phyloP scores from a whole-genome alignment of 2,888 invertebrate species.

The Ochropleura plecta region DNA sequence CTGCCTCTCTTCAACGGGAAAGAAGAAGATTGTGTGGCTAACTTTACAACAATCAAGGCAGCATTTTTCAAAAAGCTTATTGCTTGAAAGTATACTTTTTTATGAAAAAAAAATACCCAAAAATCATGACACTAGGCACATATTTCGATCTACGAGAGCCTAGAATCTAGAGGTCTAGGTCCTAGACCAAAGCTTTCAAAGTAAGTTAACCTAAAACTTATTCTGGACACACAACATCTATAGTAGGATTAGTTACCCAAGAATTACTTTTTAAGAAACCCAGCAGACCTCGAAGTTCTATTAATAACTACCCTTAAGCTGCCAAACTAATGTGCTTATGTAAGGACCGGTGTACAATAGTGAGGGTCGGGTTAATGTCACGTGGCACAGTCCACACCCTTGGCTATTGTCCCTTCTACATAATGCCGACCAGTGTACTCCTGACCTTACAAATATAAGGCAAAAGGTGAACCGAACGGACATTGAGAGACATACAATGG shows the following conservation, averaged over 20 bases:
- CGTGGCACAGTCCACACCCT: constrained; percentile 57
- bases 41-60: neutral
- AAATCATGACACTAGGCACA: neutral
- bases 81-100: neutral
- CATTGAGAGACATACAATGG: constrained; percentile 46
- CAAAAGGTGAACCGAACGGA: constrained; percentile 51
- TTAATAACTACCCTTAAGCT: constrained; percentile 49
- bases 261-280: constrained; percentile 50
- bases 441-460: constrained; percentile 56
- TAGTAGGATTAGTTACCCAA: constrained; percentile 38
- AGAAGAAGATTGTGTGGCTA: neutral
- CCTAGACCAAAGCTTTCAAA: neutral
- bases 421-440: constrained; percentile 56
- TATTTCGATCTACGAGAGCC: neutral
- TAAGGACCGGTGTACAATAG: constrained; percentile 47
- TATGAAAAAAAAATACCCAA: neutral
- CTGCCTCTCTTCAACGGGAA: neutral
- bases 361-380: constrained; percentile 64
- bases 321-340: constrained; percentile 54
- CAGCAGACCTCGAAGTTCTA: constrained; percentile 26
- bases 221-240: constrained; percentile 16
- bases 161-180: neutral
- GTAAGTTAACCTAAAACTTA: constrained; percentile 27
- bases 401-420: constrained; percentile 58
- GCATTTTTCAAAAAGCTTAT: neutral